Evolutionary conservation across 2,888 invertebrate species (phyloP).

Genomic region (Drosophila peninsularis): DNA sequence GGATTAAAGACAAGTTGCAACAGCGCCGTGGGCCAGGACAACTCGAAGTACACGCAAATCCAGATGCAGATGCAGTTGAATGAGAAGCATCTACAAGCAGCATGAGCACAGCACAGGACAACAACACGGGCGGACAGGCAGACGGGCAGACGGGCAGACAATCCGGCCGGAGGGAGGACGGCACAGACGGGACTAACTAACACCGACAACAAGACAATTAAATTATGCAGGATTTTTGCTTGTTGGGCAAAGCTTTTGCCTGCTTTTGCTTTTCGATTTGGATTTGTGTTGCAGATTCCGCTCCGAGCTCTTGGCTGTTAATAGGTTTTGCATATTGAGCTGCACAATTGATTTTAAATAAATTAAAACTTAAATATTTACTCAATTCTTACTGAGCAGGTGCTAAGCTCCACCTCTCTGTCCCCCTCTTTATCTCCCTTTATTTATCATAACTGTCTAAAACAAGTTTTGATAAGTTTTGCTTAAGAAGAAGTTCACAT

Average conservation of each 20-base stretch:
- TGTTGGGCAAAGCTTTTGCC: constrained; percentile 28
- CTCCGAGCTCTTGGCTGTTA: background rate
- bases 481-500: background rate
- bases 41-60: constrained; percentile 12
- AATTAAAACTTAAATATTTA: constrained; percentile 74
- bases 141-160: constrained; percentile 17
- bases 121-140: background rate
- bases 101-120: constrained; percentile 22
- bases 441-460: constrained; percentile 43
- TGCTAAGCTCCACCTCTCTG: constrained; percentile 15
- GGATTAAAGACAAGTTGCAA: constrained; percentile 58
- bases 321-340: constrained; percentile 24
- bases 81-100: constrained; percentile 31
- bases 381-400: constrained; percentile 30
- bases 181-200: constrained; percentile 32
- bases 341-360: constrained; percentile 69
- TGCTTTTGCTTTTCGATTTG: constrained; percentile 25
- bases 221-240: constrained; percentile 70
- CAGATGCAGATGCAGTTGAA: constrained; percentile 23
- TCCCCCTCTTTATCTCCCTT: background rate
- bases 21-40: constrained; percentile 44
- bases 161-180: background rate
- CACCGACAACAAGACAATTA: constrained; percentile 69
- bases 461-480: constrained; percentile 31
- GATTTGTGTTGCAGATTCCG: background rate